Conservation (phyloP, 2,888 invertebrate genomes). For the Adineta ricciae region DNA sequence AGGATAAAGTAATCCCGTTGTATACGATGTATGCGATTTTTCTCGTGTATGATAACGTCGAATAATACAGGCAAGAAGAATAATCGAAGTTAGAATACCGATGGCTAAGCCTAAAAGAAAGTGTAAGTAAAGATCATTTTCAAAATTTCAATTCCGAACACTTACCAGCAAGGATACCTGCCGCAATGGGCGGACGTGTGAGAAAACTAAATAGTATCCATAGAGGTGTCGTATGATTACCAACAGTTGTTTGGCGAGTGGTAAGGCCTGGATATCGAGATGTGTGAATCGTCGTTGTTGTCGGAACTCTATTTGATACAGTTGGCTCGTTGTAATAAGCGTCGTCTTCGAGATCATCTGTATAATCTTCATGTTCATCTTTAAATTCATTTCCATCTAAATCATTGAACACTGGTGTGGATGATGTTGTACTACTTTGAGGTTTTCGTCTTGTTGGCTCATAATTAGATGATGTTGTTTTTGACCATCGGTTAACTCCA, state of each 20-base stretch:
- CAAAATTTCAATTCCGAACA: background rate
- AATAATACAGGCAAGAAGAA: conserved; percentile 6
- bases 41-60: conserved; percentile 17
- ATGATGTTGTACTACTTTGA: background rate
- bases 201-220: background rate
- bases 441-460: background rate
- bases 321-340: background rate
- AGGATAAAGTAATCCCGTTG: conserved; percentile 16
- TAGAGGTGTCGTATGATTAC: background rate
- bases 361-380: background rate
- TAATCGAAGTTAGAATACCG: background rate
- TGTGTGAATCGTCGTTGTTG: background rate
- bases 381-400: background rate
- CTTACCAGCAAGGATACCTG: background rate
- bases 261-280: background rate
- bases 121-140: too few relatives aligned
- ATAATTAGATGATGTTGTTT: background rate
- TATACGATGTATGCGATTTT: background rate
- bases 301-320: background rate
- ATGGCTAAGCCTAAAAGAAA: background rate
- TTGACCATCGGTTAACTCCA: background rate
- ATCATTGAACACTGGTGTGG: background rate
- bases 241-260: background rate
- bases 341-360: background rate
- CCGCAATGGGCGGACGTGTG: background rate